A percentile compares a stretch with the other conserved stretches of the same genome.
These are phyloP conservation scores for Anser brachyrhynchus DNA, from an alignment of 2,113 vertebrate genomes.

Conservation along the genomic window DNA sequence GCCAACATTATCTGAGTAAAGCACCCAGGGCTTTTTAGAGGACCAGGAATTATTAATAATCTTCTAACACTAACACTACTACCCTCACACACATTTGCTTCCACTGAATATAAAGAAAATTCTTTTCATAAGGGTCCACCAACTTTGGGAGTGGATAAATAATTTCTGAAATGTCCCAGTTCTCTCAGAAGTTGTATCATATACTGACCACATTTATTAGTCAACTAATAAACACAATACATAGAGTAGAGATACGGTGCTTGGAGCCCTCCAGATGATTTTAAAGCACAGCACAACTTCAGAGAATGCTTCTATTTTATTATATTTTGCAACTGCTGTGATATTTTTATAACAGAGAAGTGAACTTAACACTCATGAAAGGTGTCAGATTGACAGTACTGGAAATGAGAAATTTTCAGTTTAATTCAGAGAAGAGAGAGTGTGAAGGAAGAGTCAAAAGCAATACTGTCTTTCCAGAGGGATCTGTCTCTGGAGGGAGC, in stretches of 20 bases:
- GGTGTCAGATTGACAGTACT: neutral
- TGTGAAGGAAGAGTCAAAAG: neutral
- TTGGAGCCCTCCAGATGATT: neutral
- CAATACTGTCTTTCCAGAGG: neutral
- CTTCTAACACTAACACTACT: neutral
- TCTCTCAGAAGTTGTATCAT: neutral
- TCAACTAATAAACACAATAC: neutral
- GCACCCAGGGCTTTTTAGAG: neutral
- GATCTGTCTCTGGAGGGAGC: neutral
- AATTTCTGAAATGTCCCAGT: neutral
- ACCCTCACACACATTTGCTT: rapidly evolving
- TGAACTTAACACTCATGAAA: neutral
- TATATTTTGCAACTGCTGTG: neutral
- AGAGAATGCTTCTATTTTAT: neutral
- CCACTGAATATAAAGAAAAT: neutral
- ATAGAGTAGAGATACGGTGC: neutral
- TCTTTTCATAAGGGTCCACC: neutral
- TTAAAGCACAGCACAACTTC: neutral
- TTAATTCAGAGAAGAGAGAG: neutral
- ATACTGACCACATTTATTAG: neutral
- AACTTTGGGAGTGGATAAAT: neutral
- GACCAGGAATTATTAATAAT: neutral
- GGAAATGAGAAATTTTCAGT: neutral
- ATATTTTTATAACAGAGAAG: neutral
- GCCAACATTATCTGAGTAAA: neutral